Conservation (phyloP, 1,140 invertebrate species). For the Papilio polytes region DNA sequence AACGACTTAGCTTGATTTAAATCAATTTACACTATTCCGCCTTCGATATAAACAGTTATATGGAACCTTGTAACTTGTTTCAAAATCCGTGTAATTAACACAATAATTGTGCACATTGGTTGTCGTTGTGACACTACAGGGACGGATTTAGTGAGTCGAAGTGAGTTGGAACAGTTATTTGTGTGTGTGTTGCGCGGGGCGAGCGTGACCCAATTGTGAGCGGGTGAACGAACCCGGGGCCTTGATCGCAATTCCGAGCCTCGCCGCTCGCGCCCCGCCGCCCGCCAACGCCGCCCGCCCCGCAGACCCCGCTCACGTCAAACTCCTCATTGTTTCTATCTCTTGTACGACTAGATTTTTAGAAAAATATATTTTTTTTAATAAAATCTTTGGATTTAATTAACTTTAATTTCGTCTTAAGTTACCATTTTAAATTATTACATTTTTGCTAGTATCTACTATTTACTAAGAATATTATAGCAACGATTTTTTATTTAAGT, state of each 20-base stretch:
- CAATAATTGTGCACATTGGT: constrained; percentile 42
- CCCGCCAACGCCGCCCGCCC: constrained; percentile 42
- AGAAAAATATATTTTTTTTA: too few species aligned
- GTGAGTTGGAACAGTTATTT: constrained; percentile 76
- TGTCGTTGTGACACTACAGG: constrained; percentile 52
- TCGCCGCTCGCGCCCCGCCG: constrained; percentile 46
- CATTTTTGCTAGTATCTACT: not conserved
- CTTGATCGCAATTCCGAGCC: constrained; percentile 79
- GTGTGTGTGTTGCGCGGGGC: constrained; percentile 64
- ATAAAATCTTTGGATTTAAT: too few species aligned
- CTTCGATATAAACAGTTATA: constrained; percentile 8
- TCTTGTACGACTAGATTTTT: not conserved
- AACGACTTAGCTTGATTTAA: not conserved
- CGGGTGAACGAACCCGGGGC: constrained; percentile 79
- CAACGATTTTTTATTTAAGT: not conserved
- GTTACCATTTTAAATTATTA: not conserved
- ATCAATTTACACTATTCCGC: not conserved
- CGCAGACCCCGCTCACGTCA: constrained; percentile 42
- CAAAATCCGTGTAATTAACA: constrained; percentile 41
- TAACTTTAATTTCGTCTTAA: too few species aligned
- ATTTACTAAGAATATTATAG: not conserved
- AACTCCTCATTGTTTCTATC: constrained; percentile 33
- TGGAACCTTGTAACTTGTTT: constrained; percentile 39
- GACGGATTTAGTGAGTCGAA: constrained; percentile 67
- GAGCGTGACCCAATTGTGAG: constrained; percentile 75